Conservation (phyloP, 2,888 invertebrate genomes). For the Torymus texanus region DNA sequence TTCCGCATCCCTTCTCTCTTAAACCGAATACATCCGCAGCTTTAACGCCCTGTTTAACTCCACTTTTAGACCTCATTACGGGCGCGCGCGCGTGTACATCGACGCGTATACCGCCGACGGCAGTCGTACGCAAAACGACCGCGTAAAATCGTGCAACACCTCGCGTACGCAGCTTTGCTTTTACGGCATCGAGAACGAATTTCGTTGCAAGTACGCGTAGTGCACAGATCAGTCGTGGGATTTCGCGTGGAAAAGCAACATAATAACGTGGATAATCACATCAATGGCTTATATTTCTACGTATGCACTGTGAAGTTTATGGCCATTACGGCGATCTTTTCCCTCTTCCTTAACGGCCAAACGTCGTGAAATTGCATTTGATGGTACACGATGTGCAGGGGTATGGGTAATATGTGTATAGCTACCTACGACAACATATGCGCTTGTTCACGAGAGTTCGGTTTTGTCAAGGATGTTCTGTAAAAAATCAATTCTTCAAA, state of each 20-base stretch:
- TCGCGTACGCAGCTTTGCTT: not conserved
- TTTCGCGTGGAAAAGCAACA: slow-evolving; percentile 9
- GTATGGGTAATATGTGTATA: too few species aligned
- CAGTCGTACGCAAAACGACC: too few species aligned
- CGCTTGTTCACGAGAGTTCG: too few species aligned
- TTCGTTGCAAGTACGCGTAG: slow-evolving; percentile 6
- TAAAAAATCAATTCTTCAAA: too few species aligned
- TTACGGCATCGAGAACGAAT: slow-evolving; percentile 31
- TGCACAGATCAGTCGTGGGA: slow-evolving; percentile 21
- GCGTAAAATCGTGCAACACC: not conserved
- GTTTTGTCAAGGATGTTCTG: not conserved
- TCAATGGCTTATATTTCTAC: slow-evolving; percentile 43
- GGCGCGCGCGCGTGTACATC: not conserved
- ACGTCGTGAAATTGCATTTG: slow-evolving; percentile 39
- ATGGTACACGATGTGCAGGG: not conserved
- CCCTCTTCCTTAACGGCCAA: slow-evolving; percentile 22
- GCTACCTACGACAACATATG: too few species aligned
- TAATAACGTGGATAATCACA: slow-evolving; percentile 48
- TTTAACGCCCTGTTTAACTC: not conserved
- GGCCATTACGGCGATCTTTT: slow-evolving; percentile 29
- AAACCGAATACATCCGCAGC: not conserved
- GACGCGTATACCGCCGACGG: too few species aligned
- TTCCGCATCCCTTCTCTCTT: not conserved
- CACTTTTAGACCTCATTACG: slow-evolving; percentile 14
- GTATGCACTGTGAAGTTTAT: slow-evolving; percentile 35